A percentile compares a stretch with the other conserved stretches of the same genome.
These are phyloP conservation scores for Epinotia ramella DNA, from an alignment of 2,888 invertebrate species.

Conservation along the genomic window DNA sequence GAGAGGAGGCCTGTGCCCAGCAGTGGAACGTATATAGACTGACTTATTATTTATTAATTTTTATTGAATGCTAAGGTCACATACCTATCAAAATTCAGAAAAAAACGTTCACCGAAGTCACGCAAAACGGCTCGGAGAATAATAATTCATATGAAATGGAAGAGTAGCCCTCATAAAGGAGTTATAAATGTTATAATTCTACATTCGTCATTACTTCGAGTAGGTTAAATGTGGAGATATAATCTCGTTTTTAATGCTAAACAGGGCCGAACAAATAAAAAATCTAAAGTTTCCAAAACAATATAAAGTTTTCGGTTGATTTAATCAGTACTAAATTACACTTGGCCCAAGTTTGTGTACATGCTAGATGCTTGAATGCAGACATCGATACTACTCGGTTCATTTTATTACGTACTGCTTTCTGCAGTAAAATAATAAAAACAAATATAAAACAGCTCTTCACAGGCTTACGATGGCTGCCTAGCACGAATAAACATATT, in stretches of 20 bases:
- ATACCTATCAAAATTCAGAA: too few species aligned
- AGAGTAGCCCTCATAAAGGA: too few species aligned
- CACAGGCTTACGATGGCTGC: constrained; percentile 18
- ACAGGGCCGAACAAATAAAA: neutral
- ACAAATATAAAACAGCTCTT: constrained; percentile 28
- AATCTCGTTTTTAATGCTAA: neutral
- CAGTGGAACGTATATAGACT: too few species aligned
- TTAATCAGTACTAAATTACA: constrained; percentile 37
- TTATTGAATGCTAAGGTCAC: too few species aligned
- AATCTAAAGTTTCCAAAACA: neutral
- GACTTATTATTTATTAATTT: too few species aligned
- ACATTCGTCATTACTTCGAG: neutral
- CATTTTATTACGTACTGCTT: constrained; percentile 21
- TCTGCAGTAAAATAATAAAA: constrained; percentile 40
- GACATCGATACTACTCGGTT: constrained; percentile 26
- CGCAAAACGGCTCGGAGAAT: too few species aligned
- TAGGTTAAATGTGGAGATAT: neutral
- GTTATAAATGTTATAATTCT: too few species aligned
- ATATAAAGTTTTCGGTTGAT: constrained; percentile 28
- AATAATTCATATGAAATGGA: too few species aligned
- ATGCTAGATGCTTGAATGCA: constrained; percentile 35
- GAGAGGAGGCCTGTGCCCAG: too few species aligned
- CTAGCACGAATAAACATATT: constrained; percentile 25
- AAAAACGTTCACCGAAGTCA: too few species aligned
- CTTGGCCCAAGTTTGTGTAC: constrained; percentile 15